Conservation (phyloP, 2,888 invertebrate genomes). For the Zaprionus bogoriensis region DNA sequence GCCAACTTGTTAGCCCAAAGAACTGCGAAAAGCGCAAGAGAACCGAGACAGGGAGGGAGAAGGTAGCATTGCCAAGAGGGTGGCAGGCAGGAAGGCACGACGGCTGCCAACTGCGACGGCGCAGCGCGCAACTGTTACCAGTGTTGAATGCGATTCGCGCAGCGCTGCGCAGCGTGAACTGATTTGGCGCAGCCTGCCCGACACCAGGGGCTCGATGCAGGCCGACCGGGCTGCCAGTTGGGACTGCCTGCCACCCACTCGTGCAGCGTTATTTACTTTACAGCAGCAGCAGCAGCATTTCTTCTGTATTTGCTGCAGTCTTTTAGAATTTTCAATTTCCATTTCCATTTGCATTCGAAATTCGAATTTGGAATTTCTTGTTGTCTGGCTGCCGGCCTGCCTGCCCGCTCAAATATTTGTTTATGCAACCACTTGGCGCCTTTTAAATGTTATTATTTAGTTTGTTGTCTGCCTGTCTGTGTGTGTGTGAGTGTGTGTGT, state of each 20-base stretch:
- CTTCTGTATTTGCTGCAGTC: too few species aligned
- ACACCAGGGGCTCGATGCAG: background rate
- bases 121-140: slow-evolving; percentile 71
- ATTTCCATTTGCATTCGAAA: slow-evolving; percentile 25
- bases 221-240: background rate
- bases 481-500: slow-evolving; percentile 9
- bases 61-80: background rate
- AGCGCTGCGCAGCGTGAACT: slow-evolving; percentile 62
- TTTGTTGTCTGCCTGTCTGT: slow-evolving; percentile 35
- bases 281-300: slow-evolving; percentile 49
- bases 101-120: slow-evolving; percentile 42
- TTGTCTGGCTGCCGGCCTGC: background rate
- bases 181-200: slow-evolving; percentile 59
- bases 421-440: slow-evolving; percentile 82
- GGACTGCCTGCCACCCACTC: slow-evolving; percentile 35
- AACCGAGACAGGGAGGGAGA: background rate
- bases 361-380: background rate
- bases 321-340: slow-evolving; percentile 16
- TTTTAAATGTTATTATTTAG: slow-evolving; percentile 80
- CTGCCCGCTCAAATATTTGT: slow-evolving; percentile 77
- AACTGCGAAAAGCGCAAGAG: slow-evolving; percentile 64
- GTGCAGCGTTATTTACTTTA: slow-evolving; percentile 50
- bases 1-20: slow-evolving; percentile 48
- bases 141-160: slow-evolving; percentile 23
- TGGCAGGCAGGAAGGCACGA: too few species aligned